phyloP scores from a whole-genome alignment of 2,888 invertebrate genomes.

The Syrista parreyssii region DNA sequence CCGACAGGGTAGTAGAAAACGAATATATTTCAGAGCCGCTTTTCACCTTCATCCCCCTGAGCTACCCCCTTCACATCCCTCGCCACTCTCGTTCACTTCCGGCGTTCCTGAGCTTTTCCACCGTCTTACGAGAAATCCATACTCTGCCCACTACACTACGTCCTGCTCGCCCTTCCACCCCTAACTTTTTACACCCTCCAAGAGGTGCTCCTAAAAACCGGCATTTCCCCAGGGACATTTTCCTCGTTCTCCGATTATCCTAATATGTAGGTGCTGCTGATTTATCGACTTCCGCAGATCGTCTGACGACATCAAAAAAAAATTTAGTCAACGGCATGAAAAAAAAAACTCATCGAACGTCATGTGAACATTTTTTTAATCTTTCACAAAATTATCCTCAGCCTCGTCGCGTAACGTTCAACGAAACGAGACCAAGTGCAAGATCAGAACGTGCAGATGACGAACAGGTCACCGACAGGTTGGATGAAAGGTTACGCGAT shows the following conservation, averaged over 20 bases:
- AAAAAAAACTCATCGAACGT: not conserved
- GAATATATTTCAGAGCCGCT: constrained; percentile 6
- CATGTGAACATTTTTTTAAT: no score
- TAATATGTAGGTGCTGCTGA: not conserved
- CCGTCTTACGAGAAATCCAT: constrained; percentile 11
- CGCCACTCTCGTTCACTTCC: constrained; percentile 1
- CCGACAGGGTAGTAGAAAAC: constrained; percentile 1
- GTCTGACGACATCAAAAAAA: not conserved
- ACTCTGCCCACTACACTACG: not conserved
- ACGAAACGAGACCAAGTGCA: no score
- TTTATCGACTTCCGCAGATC: not conserved
- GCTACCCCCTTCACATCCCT: not conserved
- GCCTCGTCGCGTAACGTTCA: no score
- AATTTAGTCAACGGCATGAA: not conserved
- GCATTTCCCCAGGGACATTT: not conserved
- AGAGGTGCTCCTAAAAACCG: not conserved
- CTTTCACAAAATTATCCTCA: no score
- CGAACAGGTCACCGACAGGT: not conserved
- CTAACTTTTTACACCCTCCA: not conserved
- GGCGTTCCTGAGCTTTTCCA: not conserved
- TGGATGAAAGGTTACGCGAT: not conserved
- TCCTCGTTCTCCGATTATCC: not conserved
- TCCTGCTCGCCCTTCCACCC: not conserved
- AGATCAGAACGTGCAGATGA: not conserved
- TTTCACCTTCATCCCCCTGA: not conserved